phyloP scores from a whole-genome alignment of 2,113 vertebrate genomes.

The Herpailurus yagouaroundi region DNA sequence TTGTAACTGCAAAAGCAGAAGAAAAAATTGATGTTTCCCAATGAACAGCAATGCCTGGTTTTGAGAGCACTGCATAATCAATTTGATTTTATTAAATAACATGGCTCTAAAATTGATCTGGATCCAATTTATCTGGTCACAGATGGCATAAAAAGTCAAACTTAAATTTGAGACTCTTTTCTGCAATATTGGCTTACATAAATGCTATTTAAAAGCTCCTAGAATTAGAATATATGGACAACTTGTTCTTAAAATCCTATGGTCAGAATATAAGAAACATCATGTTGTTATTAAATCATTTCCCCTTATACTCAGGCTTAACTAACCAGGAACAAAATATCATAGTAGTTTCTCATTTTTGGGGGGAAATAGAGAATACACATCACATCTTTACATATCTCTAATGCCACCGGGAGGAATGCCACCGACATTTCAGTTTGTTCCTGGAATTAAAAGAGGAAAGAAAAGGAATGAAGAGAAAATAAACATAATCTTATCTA shows the following conservation, averaged over 20 bases:
- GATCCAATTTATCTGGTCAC: not conserved
- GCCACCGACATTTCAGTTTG: not conserved
- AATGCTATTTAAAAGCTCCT: not conserved
- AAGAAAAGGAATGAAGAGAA: not conserved
- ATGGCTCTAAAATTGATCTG: not conserved
- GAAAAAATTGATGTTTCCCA: constrained; percentile 63
- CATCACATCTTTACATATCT: not conserved
- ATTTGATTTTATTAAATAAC: constrained; percentile 21
- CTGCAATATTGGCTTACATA: not conserved
- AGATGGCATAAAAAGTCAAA: not conserved
- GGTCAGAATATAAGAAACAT: not conserved
- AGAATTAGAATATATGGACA: not conserved
- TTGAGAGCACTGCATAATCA: constrained; percentile 5
- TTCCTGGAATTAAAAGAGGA: not conserved
- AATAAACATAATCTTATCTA: not conserved
- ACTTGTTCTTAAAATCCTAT: not conserved
- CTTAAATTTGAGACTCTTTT: not conserved
- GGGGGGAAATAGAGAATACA: not conserved
- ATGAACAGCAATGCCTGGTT: not conserved
- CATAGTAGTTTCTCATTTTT: not conserved
- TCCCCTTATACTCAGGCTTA: not conserved
- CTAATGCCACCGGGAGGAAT: not conserved
- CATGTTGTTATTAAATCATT: not conserved
- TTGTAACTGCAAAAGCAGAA: constrained; percentile 32
- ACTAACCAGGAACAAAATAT: not conserved